These are phyloP conservation scores for Ceramica pisi DNA, from an alignment of 2,888 invertebrate genomes.

Conservation along the genomic window DNA sequence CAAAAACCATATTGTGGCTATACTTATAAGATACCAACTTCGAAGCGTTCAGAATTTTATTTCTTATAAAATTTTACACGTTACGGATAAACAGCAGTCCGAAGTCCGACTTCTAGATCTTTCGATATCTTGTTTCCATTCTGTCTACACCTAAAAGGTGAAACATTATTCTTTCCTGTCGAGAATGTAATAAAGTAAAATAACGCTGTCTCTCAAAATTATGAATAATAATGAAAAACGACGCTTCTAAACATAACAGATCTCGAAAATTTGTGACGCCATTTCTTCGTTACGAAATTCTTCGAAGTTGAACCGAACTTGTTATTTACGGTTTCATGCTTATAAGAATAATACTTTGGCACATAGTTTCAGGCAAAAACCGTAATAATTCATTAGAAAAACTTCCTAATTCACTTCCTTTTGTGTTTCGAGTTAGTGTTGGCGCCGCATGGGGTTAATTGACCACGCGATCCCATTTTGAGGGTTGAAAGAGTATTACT, in stretches of 20 bases:
- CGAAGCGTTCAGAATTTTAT: too few relatives aligned
- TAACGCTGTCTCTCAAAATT: conserved; percentile 34
- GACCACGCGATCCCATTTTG: conserved; percentile 68
- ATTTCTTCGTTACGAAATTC: conserved; percentile 25
- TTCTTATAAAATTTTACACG: too few relatives aligned
- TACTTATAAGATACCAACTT: too few relatives aligned
- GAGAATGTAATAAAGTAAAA: conserved; percentile 33
- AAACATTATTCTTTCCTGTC: conserved; percentile 9
- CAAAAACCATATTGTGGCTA: too few relatives aligned
- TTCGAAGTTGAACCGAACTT: conserved; percentile 19
- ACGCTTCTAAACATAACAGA: conserved; percentile 30
- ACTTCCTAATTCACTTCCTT: conserved; percentile 62
- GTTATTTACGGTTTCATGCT: conserved; percentile 32
- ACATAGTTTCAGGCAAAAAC: conserved; percentile 36
- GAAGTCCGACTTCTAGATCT: neutral
- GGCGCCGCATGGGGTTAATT: conserved; percentile 61
- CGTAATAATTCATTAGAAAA: conserved; percentile 40
- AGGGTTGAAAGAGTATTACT: conserved; percentile 58
- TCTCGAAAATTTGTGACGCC: conserved; percentile 37
- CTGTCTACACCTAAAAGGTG: conserved; percentile 1
- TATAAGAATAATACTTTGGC: conserved; percentile 19
- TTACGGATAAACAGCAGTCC: too few relatives aligned
- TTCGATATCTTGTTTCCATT: neutral
- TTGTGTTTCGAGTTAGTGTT: conserved; percentile 58
- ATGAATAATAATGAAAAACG: conserved; percentile 39